Evolutionary conservation across 1,140 invertebrate species (phyloP).

Genomic region (Pygmarrhopalites habei): DNA sequence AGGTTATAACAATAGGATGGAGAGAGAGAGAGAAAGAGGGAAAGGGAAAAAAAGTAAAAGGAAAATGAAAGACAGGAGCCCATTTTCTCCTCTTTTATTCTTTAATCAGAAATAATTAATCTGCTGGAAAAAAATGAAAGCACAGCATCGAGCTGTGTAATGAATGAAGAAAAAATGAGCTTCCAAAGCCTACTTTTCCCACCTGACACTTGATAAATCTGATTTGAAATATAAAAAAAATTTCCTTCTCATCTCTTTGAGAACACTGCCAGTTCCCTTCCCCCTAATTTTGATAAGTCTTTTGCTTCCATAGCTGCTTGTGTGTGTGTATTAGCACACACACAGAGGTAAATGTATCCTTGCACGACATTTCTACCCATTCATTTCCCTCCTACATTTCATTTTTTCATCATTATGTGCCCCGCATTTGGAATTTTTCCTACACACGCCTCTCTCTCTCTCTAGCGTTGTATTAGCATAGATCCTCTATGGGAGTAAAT

Average conservation of each 20-base stretch:
- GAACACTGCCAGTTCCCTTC: no score
- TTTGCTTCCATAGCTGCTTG: no score
- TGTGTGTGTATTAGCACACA: neutral
- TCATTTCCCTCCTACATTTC: neutral
- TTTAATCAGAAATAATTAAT: conserved; percentile 36
- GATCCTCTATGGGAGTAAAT: no score
- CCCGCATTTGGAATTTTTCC: no score
- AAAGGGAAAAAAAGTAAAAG: neutral
- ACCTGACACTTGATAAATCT: conserved; percentile 33
- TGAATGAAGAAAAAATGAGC: conserved; percentile 1
- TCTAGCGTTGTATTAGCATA: no score
- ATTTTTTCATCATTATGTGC: neutral
- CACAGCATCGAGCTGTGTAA: neutral
- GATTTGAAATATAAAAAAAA: conserved; percentile 18
- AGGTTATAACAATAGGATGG: neutral
- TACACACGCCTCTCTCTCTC: no score
- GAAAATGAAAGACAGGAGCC: conserved; percentile 1
- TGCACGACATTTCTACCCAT: no score
- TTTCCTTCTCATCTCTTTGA: neutral
- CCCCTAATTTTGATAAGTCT: no score
- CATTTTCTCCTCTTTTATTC: conserved; percentile 25
- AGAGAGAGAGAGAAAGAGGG: neutral
- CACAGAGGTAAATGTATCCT: neutral
- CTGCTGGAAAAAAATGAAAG: conserved; percentile 24
- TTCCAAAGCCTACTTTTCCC: neutral